A percentile compares a stretch with the other conserved stretches of the same genome.
phyloP scores from a whole-genome alignment of 2,113 vertebrate species.

The Neolamprologus hecqui region DNA sequence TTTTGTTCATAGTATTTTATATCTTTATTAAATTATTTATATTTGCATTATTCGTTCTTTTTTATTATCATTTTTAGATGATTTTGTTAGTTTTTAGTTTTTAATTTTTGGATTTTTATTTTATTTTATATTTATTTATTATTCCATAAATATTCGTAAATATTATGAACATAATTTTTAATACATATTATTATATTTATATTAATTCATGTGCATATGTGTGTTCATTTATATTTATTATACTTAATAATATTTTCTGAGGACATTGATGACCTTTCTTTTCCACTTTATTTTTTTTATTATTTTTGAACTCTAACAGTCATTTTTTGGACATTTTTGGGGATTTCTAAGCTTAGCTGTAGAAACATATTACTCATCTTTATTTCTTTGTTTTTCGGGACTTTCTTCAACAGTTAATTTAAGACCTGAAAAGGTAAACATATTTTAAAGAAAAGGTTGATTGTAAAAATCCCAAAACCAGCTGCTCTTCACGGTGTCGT shows the following conservation, averaged over 20 bases:
- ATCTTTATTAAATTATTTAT: background rate
- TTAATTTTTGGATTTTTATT: background rate
- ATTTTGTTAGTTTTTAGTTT: background rate
- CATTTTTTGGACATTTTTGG: background rate
- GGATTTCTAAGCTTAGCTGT: background rate
- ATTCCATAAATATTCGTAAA: fast-evolving
- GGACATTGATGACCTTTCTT: background rate
- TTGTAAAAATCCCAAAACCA: background rate
- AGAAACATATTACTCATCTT: background rate
- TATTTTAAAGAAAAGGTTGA: background rate
- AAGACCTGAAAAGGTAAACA: background rate
- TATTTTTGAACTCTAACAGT: background rate
- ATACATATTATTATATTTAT: background rate
- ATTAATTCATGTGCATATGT: background rate
- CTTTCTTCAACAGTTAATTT: background rate
- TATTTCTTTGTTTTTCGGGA: background rate
- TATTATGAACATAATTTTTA: background rate
- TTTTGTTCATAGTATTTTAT: background rate
- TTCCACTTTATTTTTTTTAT: background rate
- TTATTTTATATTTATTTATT: background rate
- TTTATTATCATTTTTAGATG: background rate
- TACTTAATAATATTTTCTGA: background rate
- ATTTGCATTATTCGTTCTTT: background rate
- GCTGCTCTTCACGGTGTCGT: background rate
- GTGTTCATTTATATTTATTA: background rate